Conservation (phyloP, 2,888 invertebrate genomes). For the Scaptomyza polygonia region DNA sequence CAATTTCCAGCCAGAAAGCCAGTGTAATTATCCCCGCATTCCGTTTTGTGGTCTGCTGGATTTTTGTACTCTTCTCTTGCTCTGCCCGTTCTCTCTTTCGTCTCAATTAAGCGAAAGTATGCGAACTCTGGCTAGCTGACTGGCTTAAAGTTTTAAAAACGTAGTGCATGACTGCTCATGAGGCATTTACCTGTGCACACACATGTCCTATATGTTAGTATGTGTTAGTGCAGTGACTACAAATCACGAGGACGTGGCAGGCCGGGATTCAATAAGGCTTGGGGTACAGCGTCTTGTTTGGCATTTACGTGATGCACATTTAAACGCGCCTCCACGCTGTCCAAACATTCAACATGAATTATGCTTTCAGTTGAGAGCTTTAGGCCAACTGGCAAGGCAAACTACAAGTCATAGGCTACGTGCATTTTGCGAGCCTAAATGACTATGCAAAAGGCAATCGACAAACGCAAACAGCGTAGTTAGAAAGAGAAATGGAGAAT, state of each 20-base stretch:
- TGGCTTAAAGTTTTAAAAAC: constrained; percentile 48
- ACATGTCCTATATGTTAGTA: not conserved
- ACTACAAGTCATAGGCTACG: constrained; percentile 59
- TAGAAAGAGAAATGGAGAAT: too few species aligned
- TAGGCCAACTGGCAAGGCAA: constrained; percentile 65
- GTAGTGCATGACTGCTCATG: constrained; percentile 43
- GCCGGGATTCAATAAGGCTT: constrained; percentile 33
- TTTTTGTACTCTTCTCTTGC: constrained; percentile 14
- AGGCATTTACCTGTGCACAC: constrained; percentile 46
- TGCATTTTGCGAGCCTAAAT: constrained; percentile 61
- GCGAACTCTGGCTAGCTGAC: constrained; percentile 5
- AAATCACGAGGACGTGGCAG: constrained; percentile 61
- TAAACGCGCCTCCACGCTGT: constrained; percentile 52
- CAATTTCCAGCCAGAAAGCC: constrained; percentile 30
- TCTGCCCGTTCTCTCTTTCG: constrained; percentile 14
- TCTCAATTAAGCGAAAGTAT: constrained; percentile 55
- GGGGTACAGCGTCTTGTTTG: constrained; percentile 67
- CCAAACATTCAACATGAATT: constrained; percentile 68
- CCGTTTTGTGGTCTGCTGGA: constrained; percentile 55
- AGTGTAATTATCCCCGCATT: constrained; percentile 67
- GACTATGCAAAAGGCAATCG: constrained; percentile 53
- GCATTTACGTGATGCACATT: constrained; percentile 77
- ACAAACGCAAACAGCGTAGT: not conserved
- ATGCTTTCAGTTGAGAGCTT: constrained; percentile 67
- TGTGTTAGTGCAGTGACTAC: constrained; percentile 53